Evolutionary conservation across 2,113 vertebrate genomes (phyloP).

Genomic region (Uria aalge): DNA sequence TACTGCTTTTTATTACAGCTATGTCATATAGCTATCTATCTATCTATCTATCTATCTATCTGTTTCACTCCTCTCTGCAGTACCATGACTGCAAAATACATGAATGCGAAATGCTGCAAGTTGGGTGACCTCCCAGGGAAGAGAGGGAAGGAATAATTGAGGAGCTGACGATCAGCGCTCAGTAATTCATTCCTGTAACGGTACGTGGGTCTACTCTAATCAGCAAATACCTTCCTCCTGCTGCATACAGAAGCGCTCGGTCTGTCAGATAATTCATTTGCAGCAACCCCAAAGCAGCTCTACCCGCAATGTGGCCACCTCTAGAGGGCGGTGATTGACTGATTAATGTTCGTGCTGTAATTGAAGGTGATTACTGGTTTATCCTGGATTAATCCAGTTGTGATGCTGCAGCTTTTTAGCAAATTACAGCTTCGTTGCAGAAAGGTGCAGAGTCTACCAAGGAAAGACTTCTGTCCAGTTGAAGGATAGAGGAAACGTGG

Average conservation of each 20-base stretch:
- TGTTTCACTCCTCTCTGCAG: neutral
- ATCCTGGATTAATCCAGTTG: neutral
- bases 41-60: too few relatives aligned
- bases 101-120: neutral
- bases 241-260: accelerated
- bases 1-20: neutral
- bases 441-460: neutral
- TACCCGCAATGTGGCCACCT: neutral
- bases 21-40: neutral
- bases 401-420: neutral
- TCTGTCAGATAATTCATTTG: accelerated
- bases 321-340: slow-evolving; percentile 24
- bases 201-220: neutral
- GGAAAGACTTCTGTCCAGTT: neutral
- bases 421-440: neutral
- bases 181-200: neutral
- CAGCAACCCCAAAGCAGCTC: neutral
- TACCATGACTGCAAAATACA: neutral
- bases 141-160: neutral
- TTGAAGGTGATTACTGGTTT: neutral
- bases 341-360: neutral
- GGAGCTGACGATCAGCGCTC: neutral
- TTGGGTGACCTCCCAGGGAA: neutral
- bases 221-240: neutral
- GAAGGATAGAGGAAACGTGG: neutral